These are phyloP conservation scores for Bemisia tabaci DNA, from an alignment of 1,140 invertebrate genomes.

Conservation along the genomic window DNA sequence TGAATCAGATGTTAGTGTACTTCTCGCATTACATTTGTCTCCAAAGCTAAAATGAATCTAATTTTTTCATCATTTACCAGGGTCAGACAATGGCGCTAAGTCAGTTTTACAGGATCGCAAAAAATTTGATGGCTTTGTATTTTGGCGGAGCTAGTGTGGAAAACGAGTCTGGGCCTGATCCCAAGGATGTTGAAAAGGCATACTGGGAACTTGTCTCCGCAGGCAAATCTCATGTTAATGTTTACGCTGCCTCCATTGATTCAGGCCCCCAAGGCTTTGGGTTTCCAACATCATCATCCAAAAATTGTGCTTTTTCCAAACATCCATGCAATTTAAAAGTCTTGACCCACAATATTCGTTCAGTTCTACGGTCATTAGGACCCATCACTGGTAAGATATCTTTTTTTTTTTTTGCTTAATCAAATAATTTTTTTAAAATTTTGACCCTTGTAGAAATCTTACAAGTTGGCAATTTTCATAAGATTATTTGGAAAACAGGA, in stretches of 20 bases:
- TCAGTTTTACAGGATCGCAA: conserved; percentile 66
- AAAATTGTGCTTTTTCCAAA: conserved; percentile 51
- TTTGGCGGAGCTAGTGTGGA: conserved; percentile 41
- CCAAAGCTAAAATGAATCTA: too few species aligned
- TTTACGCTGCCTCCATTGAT: conserved; percentile 80
- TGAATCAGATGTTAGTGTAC: too few species aligned
- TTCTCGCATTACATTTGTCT: too few species aligned
- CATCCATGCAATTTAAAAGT: conserved; percentile 92
- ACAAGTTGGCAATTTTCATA: too few species aligned
- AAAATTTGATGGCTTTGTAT: conserved; percentile 71
- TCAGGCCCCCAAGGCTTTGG: conserved; percentile 74
- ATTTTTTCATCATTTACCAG: too few species aligned
- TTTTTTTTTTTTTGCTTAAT: background rate
- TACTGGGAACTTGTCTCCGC: conserved; percentile 76
- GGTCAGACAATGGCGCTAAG: conserved; percentile 67
- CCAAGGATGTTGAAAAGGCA: conserved; percentile 37
- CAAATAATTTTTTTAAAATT: background rate
- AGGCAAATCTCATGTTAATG: conserved; percentile 66
- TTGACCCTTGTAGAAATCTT: too few species aligned
- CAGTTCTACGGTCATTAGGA: conserved; percentile 66
- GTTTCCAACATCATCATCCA: conserved; percentile 51
- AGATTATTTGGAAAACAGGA: too few species aligned
- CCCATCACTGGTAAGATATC: conserved; percentile 55
- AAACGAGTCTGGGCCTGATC: conserved; percentile 21
- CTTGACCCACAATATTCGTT: conserved; percentile 64